Percentiles rank a stretch among this genome's conserved stretches.
Conservation (phyloP, 2,113 vertebrate species). For the Cryptomyrus ogoouensis region DNA sequence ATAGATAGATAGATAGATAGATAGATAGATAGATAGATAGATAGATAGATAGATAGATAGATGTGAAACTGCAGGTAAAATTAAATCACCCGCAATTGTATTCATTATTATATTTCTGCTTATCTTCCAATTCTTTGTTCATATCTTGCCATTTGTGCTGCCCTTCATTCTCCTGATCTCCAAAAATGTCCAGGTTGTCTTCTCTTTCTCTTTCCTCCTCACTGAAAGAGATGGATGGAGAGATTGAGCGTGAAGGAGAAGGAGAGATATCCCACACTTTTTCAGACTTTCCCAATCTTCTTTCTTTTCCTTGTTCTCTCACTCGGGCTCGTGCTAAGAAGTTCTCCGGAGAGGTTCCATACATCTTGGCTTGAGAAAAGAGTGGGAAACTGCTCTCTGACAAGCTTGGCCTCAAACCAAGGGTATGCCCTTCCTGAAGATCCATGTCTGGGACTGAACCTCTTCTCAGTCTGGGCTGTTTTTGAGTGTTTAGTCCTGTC, state of each 20-base stretch:
- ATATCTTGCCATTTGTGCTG: conserved; percentile 36
- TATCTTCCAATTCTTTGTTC: conserved; percentile 50
- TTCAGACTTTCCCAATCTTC: conserved; percentile 11
- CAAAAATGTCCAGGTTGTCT: conserved; percentile 14
- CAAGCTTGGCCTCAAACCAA: neutral
- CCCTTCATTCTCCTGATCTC: conserved; percentile 19
- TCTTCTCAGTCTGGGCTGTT: conserved; percentile 40
- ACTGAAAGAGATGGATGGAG: conserved; percentile 33
- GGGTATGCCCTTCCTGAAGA: neutral
- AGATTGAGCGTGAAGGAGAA: conserved; percentile 31
- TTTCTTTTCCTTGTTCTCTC: conserved; percentile 33
- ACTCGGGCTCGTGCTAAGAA: conserved; percentile 52
- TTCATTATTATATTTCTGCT: conserved; percentile 45
- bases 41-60: neutral
- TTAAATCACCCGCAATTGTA: neutral
- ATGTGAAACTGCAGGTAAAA: neutral
- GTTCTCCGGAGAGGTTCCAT: conserved; percentile 37
- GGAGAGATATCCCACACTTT: neutral
- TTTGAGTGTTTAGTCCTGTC: conserved; percentile 3
- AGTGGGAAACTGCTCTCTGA: neutral
- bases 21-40: neutral
- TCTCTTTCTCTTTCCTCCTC: conserved; percentile 44
- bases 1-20: too few relatives aligned
- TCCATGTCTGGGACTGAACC: conserved; percentile 42
- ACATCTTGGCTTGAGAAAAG: neutral